These are phyloP conservation scores for Ceratina calcarata DNA, from an alignment of 1,140 invertebrate species.

Conservation along the genomic window DNA sequence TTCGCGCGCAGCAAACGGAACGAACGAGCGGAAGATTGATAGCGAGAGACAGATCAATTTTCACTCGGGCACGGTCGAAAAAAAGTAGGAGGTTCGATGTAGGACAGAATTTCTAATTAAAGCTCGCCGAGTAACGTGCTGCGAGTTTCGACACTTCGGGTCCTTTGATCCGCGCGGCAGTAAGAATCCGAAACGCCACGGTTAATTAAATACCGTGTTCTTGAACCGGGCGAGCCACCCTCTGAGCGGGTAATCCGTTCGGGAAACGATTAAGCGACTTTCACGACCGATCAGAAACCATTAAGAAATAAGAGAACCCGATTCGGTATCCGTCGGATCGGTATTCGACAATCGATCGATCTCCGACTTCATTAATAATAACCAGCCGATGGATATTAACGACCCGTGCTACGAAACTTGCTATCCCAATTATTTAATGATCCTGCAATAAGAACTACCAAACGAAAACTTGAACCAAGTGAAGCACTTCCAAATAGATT, in stretches of 20 bases:
- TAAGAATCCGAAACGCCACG: conserved; percentile 5
- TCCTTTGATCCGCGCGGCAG: conserved; percentile 13
- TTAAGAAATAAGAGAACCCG: neutral
- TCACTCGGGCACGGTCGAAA: neutral
- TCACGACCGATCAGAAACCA: conserved; percentile 19
- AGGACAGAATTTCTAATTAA: conserved; percentile 20
- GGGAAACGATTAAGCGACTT: conserved; percentile 22
- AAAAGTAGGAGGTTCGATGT: neutral
- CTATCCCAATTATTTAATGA: too few species aligned
- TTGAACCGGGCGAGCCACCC: neutral
- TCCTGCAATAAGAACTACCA: too few species aligned
- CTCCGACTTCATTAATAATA: neutral
- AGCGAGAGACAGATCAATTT: neutral
- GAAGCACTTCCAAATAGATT: too few species aligned
- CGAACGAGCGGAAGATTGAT: conserved; percentile 6
- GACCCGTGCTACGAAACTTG: too few species aligned
- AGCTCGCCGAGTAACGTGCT: neutral
- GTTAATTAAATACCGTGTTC: conserved; percentile 32
- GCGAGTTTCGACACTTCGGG: conserved; percentile 40
- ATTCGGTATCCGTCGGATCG: neutral
- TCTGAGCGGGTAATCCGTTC: neutral
- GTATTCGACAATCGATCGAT: conserved; percentile 18
- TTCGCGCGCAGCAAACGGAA: neutral
- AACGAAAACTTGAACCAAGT: too few species aligned
- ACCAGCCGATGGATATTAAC: too few species aligned